Evolutionary conservation across 1,140 invertebrate species (phyloP).

Genomic region (Drosophila virilis): DNA sequence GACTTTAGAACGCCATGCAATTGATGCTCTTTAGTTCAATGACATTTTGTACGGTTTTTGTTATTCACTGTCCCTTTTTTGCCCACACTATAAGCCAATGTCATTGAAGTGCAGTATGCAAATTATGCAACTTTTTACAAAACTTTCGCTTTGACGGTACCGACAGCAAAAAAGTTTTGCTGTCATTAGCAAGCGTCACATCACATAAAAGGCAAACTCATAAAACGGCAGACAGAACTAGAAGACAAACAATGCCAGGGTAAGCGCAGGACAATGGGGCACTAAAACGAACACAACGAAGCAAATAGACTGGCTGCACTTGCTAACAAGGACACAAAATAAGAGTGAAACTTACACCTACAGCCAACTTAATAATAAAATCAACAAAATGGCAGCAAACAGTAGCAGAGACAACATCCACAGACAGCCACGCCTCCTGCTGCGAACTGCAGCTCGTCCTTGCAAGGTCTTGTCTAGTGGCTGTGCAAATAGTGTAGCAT

Average conservation of each 20-base stretch:
- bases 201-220: conserved; percentile 32
- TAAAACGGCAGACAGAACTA: conserved; percentile 22
- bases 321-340: conserved; percentile 40
- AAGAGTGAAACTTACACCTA: conserved; percentile 47
- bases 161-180: conserved; percentile 31
- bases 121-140: conserved; percentile 31
- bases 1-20: too few relatives aligned
- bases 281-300: conserved; percentile 32
- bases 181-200: conserved; percentile 41
- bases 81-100: background rate
- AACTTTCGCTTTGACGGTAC: conserved; percentile 34
- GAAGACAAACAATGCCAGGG: conserved; percentile 21
- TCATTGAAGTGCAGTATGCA: conserved; percentile 20
- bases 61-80: background rate
- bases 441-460: background rate
- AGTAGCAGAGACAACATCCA: conserved; percentile 33
- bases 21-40: too few relatives aligned
- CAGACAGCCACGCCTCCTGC: conserved; percentile 12
- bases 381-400: conserved; percentile 38
- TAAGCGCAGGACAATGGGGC: background rate
- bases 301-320: conserved; percentile 48
- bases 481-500: conserved; percentile 44
- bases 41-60: background rate
- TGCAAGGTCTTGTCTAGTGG: conserved; percentile 3
- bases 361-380: conserved; percentile 40